Evolutionary conservation across 30 jellyfish, hydroid and myxozoan genomes (phyloP), one percentile per base, ranked within the genome.

Genomic region (Hydractinia symbiolongicarpus): DNA sequence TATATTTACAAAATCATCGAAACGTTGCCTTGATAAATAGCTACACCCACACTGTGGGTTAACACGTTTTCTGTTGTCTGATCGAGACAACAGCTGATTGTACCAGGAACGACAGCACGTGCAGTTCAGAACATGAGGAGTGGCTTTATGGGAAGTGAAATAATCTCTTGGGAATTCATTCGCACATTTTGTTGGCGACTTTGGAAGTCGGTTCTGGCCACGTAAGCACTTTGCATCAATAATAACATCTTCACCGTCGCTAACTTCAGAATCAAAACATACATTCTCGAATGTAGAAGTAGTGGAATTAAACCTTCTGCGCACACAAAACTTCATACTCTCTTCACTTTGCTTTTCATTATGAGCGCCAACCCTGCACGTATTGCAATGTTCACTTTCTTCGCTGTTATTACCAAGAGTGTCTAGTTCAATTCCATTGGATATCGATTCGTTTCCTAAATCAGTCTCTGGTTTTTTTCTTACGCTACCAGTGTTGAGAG

Each of bases 1-100:
- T 7, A 72, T 72, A 52, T 72, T 72, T 15, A 72, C 81, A 72
- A 72, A 72, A 72, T 72, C 81, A 30, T 72, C 53, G 2, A 60
- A 16, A 13, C 15, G 15, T 6, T 66, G 21, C 68, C 21, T 44
- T 1, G 52, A 64, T n/a, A n/a, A 44, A 13, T 64, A 64, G 40
- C 19, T 44, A 51, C 40, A 51, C 9, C 19, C 74, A 13, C 74
- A 64, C 9, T 44, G 40, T 64, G 74, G 17, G 8, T 6, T 7
- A 30, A 30, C 44, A 2, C 44, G 44, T 30, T 2, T 30, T 30
- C 44, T 30, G 44, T 30, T 30, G 44, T 30, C 44, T 30, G 44
- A 30, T 30, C 44, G 44, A 30, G 44, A 30, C 44, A 30, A 30
- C 9, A 7, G 40, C 74, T 64, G 9, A n/a, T 64, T 51, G 40